A percentile compares a stretch with the other conserved stretches of the same genome.
These are phyloP conservation scores for Nemotelus pantherinus DNA, from an alignment of 2,888 invertebrate species.

Conservation along the genomic window DNA sequence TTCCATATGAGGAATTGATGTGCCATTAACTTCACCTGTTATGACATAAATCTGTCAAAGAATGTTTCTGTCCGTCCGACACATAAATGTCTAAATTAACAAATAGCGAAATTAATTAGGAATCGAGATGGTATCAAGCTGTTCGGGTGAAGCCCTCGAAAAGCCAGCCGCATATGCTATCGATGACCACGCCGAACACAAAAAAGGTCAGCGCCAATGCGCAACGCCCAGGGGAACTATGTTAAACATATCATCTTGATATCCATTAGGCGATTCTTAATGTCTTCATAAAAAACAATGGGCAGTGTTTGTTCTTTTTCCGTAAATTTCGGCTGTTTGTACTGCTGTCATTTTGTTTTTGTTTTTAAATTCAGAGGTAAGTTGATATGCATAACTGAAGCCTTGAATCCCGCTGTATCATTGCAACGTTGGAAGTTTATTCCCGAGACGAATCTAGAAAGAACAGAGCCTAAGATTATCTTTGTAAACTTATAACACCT, in stretches of 20 bases:
- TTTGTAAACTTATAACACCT: neutral
- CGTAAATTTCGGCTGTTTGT: neutral
- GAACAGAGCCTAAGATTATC: slow-evolving; percentile 1
- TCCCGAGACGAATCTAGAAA: slow-evolving; percentile 49
- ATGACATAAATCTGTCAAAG: slow-evolving; percentile 46
- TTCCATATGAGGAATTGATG: slow-evolving; percentile 41
- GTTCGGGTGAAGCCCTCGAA: slow-evolving; percentile 26
- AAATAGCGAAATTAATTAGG: slow-evolving; percentile 47
- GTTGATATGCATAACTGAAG: neutral
- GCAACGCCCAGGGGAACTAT: slow-evolving; percentile 26
- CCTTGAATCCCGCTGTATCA: neutral
- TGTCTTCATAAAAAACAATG: slow-evolving; percentile 43
- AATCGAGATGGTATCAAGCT: slow-evolving; percentile 46
- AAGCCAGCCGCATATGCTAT: slow-evolving; percentile 12
- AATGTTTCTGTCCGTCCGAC: slow-evolving; percentile 44
- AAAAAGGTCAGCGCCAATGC: slow-evolving; percentile 31
- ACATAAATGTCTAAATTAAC: slow-evolving; percentile 48
- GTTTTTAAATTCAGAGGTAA: too few relatives aligned
- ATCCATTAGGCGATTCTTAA: slow-evolving; percentile 35
- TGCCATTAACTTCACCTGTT: slow-evolving; percentile 47
- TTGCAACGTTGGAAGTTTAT: slow-evolving; percentile 43
- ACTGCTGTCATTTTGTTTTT: too few relatives aligned
- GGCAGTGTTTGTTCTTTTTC: slow-evolving; percentile 26
- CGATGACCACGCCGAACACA: neutral
- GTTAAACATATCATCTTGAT: slow-evolving; percentile 20